phyloP scores from a whole-genome alignment of 1,140 invertebrate species.

The Tetragonula clypearis region DNA sequence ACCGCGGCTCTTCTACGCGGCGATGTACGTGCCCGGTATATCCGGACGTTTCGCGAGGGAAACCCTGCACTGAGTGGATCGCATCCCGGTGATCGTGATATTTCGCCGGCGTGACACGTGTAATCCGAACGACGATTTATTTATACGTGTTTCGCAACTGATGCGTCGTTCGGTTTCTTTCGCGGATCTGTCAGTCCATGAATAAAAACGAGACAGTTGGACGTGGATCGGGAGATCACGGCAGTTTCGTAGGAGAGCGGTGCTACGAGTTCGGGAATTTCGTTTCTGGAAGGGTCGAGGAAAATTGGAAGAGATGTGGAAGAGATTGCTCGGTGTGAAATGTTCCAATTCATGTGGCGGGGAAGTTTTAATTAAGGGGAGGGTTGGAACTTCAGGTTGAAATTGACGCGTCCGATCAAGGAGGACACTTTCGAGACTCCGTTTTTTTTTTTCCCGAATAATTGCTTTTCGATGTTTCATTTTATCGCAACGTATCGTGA shows the following conservation, averaged over 20 bases:
- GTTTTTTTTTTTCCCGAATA: too few species aligned
- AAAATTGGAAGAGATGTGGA: neutral
- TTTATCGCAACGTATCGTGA: too few species aligned
- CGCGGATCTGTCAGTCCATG: slow-evolving; percentile 23
- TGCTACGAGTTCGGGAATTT: neutral
- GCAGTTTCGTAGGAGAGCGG: too few species aligned
- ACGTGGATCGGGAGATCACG: slow-evolving; percentile 14
- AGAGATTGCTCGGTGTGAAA: neutral
- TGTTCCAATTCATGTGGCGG: neutral
- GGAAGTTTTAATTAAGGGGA: neutral
- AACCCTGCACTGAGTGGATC: neutral
- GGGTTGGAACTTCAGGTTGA: neutral
- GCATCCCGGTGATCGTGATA: slow-evolving; percentile 39
- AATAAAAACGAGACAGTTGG: slow-evolving; percentile 49
- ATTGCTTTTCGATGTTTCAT: too few species aligned
- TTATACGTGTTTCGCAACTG: slow-evolving; percentile 26
- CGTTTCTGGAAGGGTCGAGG: neutral
- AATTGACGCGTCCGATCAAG: too few species aligned
- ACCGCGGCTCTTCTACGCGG: neutral
- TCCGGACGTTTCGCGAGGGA: neutral
- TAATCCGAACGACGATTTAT: slow-evolving; percentile 50
- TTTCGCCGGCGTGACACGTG: slow-evolving; percentile 42
- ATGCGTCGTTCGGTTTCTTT: neutral
- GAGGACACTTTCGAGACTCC: too few species aligned
- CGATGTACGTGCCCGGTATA: slow-evolving; percentile 42